phyloP scores from a whole-genome alignment of 2,888 invertebrate species.

The Cataglyphis altisquamis region DNA sequence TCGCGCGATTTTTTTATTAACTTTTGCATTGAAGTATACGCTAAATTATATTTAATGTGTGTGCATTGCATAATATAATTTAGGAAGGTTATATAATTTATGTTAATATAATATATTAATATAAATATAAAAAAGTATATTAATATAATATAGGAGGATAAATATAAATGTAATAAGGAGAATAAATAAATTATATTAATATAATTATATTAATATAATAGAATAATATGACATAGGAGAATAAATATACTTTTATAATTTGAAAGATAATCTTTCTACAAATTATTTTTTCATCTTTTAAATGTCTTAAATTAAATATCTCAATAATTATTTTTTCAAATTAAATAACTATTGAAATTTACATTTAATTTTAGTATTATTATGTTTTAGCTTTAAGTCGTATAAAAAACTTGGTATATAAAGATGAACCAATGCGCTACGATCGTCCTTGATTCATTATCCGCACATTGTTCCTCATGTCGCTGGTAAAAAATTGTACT shows the following conservation, averaged over 20 bases:
- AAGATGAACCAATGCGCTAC: background rate
- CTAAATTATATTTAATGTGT: conserved; percentile 1
- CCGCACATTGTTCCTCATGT: background rate
- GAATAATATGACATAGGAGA: background rate
- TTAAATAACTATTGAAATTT: background rate
- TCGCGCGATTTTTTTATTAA: conserved; percentile 27
- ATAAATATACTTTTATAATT: background rate
- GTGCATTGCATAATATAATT: background rate
- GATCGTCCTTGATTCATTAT: conserved; percentile 8
- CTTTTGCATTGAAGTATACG: conserved; percentile 11
- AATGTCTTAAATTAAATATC: background rate
- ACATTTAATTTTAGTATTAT: background rate
- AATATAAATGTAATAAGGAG: background rate
- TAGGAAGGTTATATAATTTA: no score
- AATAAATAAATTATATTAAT: background rate
- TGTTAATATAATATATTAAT: background rate
- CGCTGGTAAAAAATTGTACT: conserved; percentile 1
- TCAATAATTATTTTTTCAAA: conserved; percentile 5
- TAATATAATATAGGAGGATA: background rate
- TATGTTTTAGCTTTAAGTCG: background rate
- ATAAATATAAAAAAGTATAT: background rate
- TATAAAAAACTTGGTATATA: background rate
- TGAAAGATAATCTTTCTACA: background rate
- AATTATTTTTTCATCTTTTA: background rate
- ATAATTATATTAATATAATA: background rate